phyloP scores from a whole-genome alignment of 2,888 invertebrate species.

The Troilus luridus region DNA sequence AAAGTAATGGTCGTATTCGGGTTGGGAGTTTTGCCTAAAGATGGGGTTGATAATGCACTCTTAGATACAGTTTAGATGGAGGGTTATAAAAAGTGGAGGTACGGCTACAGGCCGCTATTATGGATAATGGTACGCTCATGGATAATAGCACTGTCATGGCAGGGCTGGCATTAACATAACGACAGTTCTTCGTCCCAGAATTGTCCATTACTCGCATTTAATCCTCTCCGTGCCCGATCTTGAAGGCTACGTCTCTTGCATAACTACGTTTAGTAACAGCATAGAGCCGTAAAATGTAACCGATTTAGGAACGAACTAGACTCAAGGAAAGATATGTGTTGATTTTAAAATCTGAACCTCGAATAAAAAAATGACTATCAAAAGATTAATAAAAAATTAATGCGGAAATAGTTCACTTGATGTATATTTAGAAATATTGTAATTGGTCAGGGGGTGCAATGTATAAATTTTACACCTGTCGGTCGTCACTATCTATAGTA shows the following conservation, averaged over 20 bases:
- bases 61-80: conserved; percentile 14
- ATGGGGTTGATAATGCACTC: neutral
- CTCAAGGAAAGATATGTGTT: no score
- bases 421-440: no score
- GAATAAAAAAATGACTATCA: no score
- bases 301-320: neutral
- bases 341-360: no score
- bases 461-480: no score
- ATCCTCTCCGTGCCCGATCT: neutral
- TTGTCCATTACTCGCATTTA: neutral
- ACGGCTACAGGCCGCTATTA: neutral
- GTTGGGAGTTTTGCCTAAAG: neutral
- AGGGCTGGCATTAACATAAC: neutral
- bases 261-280: neutral
- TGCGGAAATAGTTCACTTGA: no score
- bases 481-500: no score
- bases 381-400: no score
- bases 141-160: no score
- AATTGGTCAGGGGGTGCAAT: no score
- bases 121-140: neutral
- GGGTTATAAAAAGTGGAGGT: neutral
- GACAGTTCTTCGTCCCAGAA: neutral
- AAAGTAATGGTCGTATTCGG: conserved; percentile 5
- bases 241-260: neutral
- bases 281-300: neutral